These are phyloP conservation scores for Heterocephalus glaber DNA, from an alignment of 2,113 vertebrate genomes.

Conservation along the genomic window DNA sequence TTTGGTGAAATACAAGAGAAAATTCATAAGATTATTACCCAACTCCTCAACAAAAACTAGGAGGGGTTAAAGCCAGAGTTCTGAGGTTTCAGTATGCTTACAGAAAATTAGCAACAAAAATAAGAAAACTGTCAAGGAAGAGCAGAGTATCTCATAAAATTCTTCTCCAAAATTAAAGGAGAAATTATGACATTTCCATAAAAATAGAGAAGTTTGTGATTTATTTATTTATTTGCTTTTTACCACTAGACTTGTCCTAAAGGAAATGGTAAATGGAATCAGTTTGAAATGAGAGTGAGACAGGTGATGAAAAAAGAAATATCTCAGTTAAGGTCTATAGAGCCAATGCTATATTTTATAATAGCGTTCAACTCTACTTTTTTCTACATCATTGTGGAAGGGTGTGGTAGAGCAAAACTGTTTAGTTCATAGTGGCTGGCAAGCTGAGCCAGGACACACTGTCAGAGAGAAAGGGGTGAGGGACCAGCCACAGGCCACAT, in stretches of 20 bases:
- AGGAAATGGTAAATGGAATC: not conserved
- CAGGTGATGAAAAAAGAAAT: not conserved
- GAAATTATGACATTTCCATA: too few species aligned
- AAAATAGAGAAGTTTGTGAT: too few species aligned
- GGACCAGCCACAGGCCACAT: rapidly evolving
- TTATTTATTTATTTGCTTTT: too few species aligned
- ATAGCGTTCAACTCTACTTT: not conserved
- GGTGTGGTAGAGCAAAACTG: not conserved
- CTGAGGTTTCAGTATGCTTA: too few species aligned
- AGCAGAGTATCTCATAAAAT: too few species aligned
- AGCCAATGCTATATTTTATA: not conserved
- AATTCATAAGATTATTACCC: not conserved
- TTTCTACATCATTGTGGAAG: not conserved
- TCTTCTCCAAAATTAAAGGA: too few species aligned
- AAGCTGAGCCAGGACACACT: not conserved
- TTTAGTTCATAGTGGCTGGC: not conserved
- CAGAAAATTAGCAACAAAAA: too few species aligned
- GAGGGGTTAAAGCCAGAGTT: too few species aligned
- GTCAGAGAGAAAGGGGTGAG: not conserved
- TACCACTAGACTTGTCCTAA: not conserved
- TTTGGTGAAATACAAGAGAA: not conserved
- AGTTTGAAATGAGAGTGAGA: not conserved
- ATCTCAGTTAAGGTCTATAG: not conserved
- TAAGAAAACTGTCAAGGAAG: too few species aligned
- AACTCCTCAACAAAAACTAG: too few species aligned